Evolutionary conservation across 2,797 vertebrate genomes (phyloP), one percentile per base, ranked within the genome.

Genomic region (Varecia variegata): DNA sequence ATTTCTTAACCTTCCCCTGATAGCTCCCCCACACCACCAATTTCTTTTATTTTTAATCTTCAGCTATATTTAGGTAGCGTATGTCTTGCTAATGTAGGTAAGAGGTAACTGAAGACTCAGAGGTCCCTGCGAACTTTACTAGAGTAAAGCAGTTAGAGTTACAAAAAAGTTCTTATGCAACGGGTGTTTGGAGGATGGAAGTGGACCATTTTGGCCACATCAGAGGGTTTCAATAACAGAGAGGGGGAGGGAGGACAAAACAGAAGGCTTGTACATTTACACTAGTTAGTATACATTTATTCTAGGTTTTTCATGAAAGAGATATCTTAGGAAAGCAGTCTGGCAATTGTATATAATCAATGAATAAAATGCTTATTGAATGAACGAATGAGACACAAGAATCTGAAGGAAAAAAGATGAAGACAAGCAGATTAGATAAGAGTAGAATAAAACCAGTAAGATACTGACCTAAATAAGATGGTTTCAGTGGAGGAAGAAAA

Each of bases 231-330:
- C 56, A 47, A 60, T 32, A 90, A 83, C 25, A 20, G 7, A 85
- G 6, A 8, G 8, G 38, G 32, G 17, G 21, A 40, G 18, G 12
- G 21, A 20, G 62, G 4, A 15, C 1, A 68, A 40, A 60, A 23
- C 7, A 60, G 38, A 38, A 81, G 23, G 5, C 8, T 52, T 83
- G 87, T 84, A 93, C 83, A 62, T 76, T 83, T 71, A 73, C 20
- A 67, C 62, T 79, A 52, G 27, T 60, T 68, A 70, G 2, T 76
- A 71, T 9, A 62, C 23, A 58, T 88, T 93, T 84, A 82, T 94
- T 93, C 21, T 71, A 76, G n/a, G 43, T 73, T 88, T 92, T 91
- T 88, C 47, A 86, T 52, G 30, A 88, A 85, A 93, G 8, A 90
- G 87, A 56, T 93, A 50, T 13, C 23, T 58, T 65, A 76, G 58